Conservation (phyloP, 2,797 vertebrate species). For the Pteronotus mesoamericanus region DNA sequence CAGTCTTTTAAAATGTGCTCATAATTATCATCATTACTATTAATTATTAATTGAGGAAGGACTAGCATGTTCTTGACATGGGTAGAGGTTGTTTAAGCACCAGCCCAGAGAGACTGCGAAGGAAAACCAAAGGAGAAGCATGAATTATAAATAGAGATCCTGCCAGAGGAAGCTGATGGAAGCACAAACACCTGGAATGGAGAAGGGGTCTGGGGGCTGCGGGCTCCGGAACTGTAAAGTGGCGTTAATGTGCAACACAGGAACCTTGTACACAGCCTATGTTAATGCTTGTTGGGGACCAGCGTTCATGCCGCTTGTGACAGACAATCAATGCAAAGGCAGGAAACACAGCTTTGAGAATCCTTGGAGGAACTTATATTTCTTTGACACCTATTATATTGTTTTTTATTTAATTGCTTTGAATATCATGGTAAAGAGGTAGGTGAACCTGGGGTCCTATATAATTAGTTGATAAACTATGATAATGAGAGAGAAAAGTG, state of each 20-base stretch:
- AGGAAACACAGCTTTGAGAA: not conserved
- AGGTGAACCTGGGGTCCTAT: not conserved
- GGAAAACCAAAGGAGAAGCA: conserved; percentile 66
- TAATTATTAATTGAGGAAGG: conserved; percentile 68
- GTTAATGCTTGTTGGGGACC: not conserved
- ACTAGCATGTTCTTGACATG: not conserved
- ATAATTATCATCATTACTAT: conserved; percentile 41
- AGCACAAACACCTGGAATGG: not conserved
- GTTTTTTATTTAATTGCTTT: not conserved
- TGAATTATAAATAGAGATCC: conserved; percentile 75
- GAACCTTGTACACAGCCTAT: not conserved
- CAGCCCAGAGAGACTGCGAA: conserved; percentile 58
- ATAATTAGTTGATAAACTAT: not conserved
- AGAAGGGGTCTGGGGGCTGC: not conserved
- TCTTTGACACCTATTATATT: not conserved
- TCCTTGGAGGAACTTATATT: not conserved
- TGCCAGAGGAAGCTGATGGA: conserved; percentile 43
- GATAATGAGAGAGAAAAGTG: not conserved
- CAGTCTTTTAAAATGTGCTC: conserved; percentile 17
- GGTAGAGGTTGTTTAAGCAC: conserved; percentile 67
- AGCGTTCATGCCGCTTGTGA: rapidly evolving
- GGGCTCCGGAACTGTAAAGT: not conserved
- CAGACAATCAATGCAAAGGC: not conserved
- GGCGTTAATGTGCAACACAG: not conserved
- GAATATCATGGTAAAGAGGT: not conserved